Evolutionary conservation across 2,888 invertebrate species (phyloP).

Genomic region (Ephialtes manifestator): DNA sequence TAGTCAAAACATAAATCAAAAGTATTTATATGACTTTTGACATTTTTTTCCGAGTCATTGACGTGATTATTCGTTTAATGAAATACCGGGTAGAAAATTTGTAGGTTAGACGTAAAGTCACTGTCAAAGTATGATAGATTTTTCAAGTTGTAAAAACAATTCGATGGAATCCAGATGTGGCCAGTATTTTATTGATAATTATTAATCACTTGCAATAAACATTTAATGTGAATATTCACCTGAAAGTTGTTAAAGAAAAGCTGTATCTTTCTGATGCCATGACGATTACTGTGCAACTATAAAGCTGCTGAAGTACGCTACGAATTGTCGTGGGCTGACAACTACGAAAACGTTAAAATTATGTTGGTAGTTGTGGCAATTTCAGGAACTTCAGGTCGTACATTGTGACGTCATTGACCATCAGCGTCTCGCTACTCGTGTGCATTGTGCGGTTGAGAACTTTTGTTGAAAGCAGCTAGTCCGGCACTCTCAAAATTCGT

Average conservation of each 20-base stretch:
- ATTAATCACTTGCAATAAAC: background rate
- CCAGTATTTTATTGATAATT: background rate
- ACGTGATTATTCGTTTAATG: background rate
- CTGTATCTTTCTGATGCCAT: constrained; percentile 99
- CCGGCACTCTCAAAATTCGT: background rate
- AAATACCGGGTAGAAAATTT: constrained; percentile 33
- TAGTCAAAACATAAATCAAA: background rate
- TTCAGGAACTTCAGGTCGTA: background rate
- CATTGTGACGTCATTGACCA: constrained; percentile 1
- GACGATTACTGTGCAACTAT: constrained; percentile 88
- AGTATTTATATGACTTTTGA: background rate
- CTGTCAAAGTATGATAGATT: constrained; percentile 10
- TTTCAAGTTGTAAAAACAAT: background rate
- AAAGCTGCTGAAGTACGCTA: constrained; percentile 56
- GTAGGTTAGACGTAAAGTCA: constrained; percentile 55
- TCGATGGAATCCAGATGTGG: background rate
- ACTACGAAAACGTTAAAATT: background rate
- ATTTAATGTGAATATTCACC: constrained; percentile 86
- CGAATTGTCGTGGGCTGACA: background rate
- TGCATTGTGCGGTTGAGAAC: background rate
- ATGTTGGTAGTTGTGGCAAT: background rate
- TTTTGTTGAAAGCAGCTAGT: background rate
- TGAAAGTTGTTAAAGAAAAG: constrained; percentile 96
- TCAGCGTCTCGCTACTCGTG: background rate
- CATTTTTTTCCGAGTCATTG: constrained; percentile 4